Base-by-base conservation (phyloP, 2,113 vertebrate genomes). In the Melanostigma gelatinosum region DNA sequence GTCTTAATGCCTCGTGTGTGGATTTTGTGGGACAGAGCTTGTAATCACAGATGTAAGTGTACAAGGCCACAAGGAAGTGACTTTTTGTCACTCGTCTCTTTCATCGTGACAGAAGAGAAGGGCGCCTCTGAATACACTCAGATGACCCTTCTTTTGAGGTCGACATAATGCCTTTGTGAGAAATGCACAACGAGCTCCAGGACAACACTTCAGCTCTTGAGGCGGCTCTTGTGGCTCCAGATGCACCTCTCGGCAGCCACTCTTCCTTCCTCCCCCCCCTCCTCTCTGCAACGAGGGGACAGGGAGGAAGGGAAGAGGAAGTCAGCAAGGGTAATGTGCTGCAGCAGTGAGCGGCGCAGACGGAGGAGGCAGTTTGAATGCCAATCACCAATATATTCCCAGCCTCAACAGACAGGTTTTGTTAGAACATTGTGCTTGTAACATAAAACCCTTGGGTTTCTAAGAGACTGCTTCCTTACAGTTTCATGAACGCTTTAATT, bases 181-280 rank as follows among this genome's bases (percentile, higher is more conserved):
- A 73, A 81, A 81, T 36, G 40, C 63, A 79, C 77, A 79, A 79
- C 36, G 3, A 70, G 72, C 65, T 89, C 57, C 44, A 11, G 73
- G 72, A 69, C 78, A 80, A 75, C 78, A 86, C 80, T 83, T 79
- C 50, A 84, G 77, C 71, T 81, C 67, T 69, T 75, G 68, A n/a
- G n/a, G n/a, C n/a, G n/a, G n/a, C n/a, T n/a, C n/a, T n/a, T n/a
- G n/a, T n/a, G 75, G 69, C 85, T 85, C 71, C 71, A 84, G 77
- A 83, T 85, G 79, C 83, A 84, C 72, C 85, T 85, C 85, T 90
- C 55, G 68, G 77, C 82, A 85, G 73, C 77, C 57, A 11, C 75
- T 74, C 76, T 68, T 73, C 57, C 75, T 80, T 73, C 48, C 44
- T 79, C 34, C 73, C 67, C 42, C 18, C 60, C 58, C 29, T 72